phyloP scores from a whole-genome alignment of 2,888 invertebrate genomes.

The Apamea epomidion region DNA sequence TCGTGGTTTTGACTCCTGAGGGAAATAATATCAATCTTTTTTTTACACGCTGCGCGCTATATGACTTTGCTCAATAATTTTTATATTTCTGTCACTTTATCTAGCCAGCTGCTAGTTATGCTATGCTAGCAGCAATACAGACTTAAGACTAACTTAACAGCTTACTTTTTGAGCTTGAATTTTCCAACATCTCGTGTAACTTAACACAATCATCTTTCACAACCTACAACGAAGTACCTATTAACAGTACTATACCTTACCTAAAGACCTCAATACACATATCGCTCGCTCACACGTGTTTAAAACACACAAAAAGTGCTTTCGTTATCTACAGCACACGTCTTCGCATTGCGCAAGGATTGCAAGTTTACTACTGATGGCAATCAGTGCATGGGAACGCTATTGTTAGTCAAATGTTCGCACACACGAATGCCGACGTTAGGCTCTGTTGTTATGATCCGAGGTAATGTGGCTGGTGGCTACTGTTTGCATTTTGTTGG shows the following conservation, averaged over 20 bases:
- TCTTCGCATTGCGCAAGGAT: conserved; percentile 85
- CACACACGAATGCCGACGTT: conserved; percentile 85
- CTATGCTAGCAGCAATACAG: neutral
- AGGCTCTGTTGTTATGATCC: conserved; percentile 77
- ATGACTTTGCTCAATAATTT: neutral
- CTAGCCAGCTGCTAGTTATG: neutral
- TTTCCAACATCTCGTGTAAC: neutral
- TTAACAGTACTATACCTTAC: conserved; percentile 64
- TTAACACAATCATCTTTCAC: conserved; percentile 33
- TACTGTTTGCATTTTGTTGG: conserved; percentile 62
- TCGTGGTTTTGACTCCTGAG: neutral
- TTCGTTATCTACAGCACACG: conserved; percentile 84
- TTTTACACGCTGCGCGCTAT: too few species aligned
- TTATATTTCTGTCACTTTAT: neutral
- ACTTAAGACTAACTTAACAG: neutral
- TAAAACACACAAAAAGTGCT: conserved; percentile 83
- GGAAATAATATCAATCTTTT: neutral
- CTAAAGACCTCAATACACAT: conserved; percentile 81
- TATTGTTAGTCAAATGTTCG: conserved; percentile 83
- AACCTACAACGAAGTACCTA: conserved; percentile 35
- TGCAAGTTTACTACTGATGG: conserved; percentile 85
- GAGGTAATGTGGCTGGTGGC: conserved; percentile 77
- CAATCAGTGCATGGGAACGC: conserved; percentile 86
- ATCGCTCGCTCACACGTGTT: conserved; percentile 85
- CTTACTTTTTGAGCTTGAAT: neutral